These are phyloP conservation scores for Hyphantria cunea DNA, from an alignment of 1,140 invertebrate genomes.

Conservation along the genomic window DNA sequence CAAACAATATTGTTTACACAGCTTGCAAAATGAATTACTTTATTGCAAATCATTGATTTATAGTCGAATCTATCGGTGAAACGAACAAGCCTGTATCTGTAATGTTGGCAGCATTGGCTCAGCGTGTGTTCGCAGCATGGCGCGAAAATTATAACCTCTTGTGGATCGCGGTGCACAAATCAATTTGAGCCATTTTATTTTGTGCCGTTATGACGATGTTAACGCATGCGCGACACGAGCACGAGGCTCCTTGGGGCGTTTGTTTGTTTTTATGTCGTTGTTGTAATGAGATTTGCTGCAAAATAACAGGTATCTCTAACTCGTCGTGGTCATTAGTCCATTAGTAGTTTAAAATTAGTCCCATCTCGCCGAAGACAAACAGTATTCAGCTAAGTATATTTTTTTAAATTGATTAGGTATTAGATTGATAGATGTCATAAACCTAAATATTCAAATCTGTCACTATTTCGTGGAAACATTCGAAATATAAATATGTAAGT, in stretches of 20 bases:
- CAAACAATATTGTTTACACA: conserved; percentile 2
- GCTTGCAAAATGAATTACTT: not conserved
- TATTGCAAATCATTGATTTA: conserved; percentile 4
- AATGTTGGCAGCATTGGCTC: conserved; percentile 22
- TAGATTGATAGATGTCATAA: no score
- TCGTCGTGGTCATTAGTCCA: no score
- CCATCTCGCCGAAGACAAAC: no score
- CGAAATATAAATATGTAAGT: no score
- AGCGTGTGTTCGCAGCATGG: conserved; percentile 34
- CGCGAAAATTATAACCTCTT: conserved; percentile 40
- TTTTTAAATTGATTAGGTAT: no score
- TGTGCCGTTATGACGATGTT: conserved; percentile 28
- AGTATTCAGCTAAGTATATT: no score
- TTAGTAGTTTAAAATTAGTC: not conserved
- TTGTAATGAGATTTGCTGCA: conserved; percentile 11
- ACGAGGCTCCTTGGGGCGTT: conserved; percentile 5
- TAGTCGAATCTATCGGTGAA: conserved; percentile 11
- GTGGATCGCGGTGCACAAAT: conserved; percentile 20
- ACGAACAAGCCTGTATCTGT: conserved; percentile 23
- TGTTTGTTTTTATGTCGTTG: conserved; percentile 10
- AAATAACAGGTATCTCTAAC: not conserved
- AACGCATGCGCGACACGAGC: conserved; percentile 30
- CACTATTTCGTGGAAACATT: no score
- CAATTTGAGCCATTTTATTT: conserved; percentile 33
- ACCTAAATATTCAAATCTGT: no score